A percentile compares a stretch with the other conserved stretches of the same genome.
These are phyloP conservation scores for Psilanteris sp. DNA, from an alignment of 1,140 invertebrate genomes.

Conservation along the genomic window DNA sequence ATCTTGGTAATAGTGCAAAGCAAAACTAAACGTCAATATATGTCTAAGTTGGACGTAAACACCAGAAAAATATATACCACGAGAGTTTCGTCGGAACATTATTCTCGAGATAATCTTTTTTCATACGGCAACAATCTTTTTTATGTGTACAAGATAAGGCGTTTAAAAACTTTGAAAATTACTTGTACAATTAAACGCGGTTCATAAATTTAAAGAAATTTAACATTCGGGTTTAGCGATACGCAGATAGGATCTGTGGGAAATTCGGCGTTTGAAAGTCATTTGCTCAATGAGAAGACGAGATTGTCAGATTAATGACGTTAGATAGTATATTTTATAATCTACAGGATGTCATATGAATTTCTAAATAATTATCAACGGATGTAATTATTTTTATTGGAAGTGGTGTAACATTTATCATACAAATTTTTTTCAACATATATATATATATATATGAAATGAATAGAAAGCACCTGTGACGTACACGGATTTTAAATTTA, in stretches of 20 bases:
- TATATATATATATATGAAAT: too few relatives aligned
- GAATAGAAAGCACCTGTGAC: too few relatives aligned
- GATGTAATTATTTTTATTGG: too few relatives aligned
- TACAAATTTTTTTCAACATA: too few relatives aligned
- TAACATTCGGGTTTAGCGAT: constrained; percentile 22
- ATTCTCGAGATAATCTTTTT: constrained; percentile 1
- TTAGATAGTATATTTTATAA: constrained; percentile 4
- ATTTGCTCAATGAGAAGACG: not conserved
- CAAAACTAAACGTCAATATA: not conserved
- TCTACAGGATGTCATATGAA: not conserved
- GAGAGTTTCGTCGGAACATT: constrained; percentile 11
- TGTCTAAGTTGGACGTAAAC: constrained; percentile 20
- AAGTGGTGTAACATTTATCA: too few relatives aligned
- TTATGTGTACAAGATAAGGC: constrained; percentile 13
- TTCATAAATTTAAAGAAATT: constrained; percentile 17
- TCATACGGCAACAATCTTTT: not conserved
- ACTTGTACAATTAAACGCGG: constrained; percentile 8
- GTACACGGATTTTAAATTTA: too few relatives aligned
- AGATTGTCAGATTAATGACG: constrained; percentile 23
- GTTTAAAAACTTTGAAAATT: constrained; percentile 1
- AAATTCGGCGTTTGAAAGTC: constrained; percentile 12
- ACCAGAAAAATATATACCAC: constrained; percentile 2
- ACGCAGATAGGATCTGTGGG: constrained; percentile 22
- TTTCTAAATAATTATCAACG: too few relatives aligned
- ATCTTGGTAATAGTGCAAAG: constrained; percentile 3